Evolutionary conservation across 1,140 invertebrate species (phyloP), one percentile per base, ranked within the genome.

Genomic region (Coboldia fuscipes): DNA sequence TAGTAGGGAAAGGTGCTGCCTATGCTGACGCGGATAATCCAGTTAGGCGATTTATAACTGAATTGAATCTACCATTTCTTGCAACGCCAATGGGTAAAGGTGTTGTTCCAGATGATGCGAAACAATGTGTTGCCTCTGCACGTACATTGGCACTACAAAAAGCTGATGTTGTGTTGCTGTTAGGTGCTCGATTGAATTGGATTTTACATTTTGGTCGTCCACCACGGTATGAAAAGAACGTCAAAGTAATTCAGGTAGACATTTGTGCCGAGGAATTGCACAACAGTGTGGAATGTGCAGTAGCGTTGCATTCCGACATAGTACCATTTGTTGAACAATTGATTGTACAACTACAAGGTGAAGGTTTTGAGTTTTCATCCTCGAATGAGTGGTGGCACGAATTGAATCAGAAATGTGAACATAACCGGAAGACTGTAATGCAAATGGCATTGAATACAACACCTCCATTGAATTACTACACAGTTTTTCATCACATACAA

Each of bases 41-140:
- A 36, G 45, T 89, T 3, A 56, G 64, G 8, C 58, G 71, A 30
- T 64, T 97, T 0, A 66, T 96, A 9, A 52, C 67, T 15, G 54
- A 54, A 12, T 75, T 71, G 9, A 67, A 74, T 39, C 47, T 96
- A 13, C 92, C 92, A 5, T 90, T 93, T 54, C 58, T 97, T 19
- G 75, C 89, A 2, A 94, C 88, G 12, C 90, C 92, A 2, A 96
- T 97, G 86, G 92, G 69, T n/a, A 97, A 96, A 62, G 92, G 90
- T 23, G 82, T 93, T 2, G 69, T 94, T 8, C 62, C 84, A 0
- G 92, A 97, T 53, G 63, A 62, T 12, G 75, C 85, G 41, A 39
- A 55, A 2, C 63, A 70, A 36, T 86, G 81, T 55, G 77, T 94
- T 3, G 70, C 75, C 3, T 68, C 83, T 13, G 88, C 89, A 2